phyloP scores from a whole-genome alignment of 1,140 invertebrate species.

The Bombyx mandarina region DNA sequence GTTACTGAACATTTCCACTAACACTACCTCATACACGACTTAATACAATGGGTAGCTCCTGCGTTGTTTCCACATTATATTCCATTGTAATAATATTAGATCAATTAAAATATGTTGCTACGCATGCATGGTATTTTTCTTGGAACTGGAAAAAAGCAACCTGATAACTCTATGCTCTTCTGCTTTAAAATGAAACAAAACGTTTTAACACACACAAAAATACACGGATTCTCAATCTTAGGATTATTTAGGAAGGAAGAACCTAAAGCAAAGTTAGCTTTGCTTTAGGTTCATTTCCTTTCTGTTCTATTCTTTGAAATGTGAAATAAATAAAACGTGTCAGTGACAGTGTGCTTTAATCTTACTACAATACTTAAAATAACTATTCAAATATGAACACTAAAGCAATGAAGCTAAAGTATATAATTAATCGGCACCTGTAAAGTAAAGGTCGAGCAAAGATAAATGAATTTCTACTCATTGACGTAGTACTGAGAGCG shows the following conservation, averaged over 20 bases:
- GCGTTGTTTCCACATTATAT: not conserved
- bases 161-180: too few species aligned
- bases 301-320: not conserved
- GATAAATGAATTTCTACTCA: slow-evolving; percentile 36
- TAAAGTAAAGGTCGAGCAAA: slow-evolving; percentile 21
- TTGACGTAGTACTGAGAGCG: slow-evolving; percentile 27
- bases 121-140: too few species aligned
- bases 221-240: too few species aligned
- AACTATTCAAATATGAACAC: slow-evolving; percentile 5
- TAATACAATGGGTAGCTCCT: not conserved
- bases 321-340: not conserved
- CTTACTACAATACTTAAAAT: not conserved
- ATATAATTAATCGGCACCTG: slow-evolving; percentile 3
- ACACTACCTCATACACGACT: not conserved
- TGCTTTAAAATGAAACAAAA: too few species aligned
- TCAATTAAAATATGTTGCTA: not conserved
- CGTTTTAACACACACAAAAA: too few species aligned
- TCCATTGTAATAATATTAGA: not conserved
- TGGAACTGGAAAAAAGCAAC: too few species aligned
- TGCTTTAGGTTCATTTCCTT: not conserved
- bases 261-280: not conserved
- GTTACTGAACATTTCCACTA: slow-evolving; percentile 21
- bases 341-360: not conserved
- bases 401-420: slow-evolving; percentile 5
- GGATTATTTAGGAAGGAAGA: too few species aligned